Conservation (phyloP, 2,888 invertebrate species). For the Temnothorax ravouxi region DNA sequence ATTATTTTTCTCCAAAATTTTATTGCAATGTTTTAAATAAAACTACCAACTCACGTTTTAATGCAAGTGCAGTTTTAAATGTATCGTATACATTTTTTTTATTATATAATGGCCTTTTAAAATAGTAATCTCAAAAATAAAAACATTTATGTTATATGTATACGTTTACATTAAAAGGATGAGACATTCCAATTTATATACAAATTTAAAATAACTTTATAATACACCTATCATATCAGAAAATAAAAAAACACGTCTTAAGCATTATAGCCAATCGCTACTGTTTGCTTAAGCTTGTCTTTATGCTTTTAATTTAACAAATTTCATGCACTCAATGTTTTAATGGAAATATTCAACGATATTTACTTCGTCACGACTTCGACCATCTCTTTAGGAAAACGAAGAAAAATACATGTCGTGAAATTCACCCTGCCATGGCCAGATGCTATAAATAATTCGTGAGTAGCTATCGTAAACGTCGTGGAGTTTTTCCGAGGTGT, state of each 20-base stretch:
- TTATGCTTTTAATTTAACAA: not conserved
- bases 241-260: not conserved
- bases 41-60: not conserved
- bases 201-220: not conserved
- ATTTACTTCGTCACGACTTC: slow-evolving; percentile 19
- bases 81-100: not conserved
- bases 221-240: not conserved
- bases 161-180: too few species aligned
- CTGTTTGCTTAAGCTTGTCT: not conserved
- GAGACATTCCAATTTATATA: not conserved
- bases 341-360: slow-evolving; percentile 5
- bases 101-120: not conserved
- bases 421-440: slow-evolving; percentile 50
- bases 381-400: slow-evolving; percentile 36
- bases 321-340: not conserved
- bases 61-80: not conserved
- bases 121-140: too few species aligned
- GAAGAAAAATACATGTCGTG: slow-evolving; percentile 39
- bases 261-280: not conserved
- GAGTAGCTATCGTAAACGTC: slow-evolving; percentile 82
- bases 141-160: too few species aligned
- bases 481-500: slow-evolving; percentile 78
- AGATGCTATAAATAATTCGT: slow-evolving; percentile 82
- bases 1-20: not conserved
- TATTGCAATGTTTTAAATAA: not conserved